Conservation (phyloP, 2,113 vertebrate genomes). For the Andinoacara biseriatus region DNA sequence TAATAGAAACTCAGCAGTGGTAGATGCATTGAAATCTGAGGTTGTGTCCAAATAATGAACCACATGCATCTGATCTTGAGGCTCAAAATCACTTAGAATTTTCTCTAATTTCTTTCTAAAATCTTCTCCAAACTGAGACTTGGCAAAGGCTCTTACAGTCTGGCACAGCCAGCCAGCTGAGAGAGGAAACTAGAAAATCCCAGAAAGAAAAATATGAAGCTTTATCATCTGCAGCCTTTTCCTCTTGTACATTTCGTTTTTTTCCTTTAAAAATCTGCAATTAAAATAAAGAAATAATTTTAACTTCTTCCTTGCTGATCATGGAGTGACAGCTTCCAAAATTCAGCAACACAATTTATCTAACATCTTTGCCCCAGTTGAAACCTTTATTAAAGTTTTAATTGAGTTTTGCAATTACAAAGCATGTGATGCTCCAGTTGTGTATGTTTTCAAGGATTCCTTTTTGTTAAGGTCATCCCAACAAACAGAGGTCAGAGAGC, state of each 20-base stretch:
- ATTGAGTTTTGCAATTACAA: background rate
- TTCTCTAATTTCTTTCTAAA: background rate
- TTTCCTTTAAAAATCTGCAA: background rate
- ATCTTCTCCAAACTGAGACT: background rate
- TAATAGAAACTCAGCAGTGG: slow-evolving; percentile 36
- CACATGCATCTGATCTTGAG: background rate
- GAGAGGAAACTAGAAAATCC: background rate
- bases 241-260: background rate
- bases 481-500: background rate
- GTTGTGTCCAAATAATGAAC: background rate
- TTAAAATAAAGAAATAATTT: background rate
- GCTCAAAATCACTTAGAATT: background rate
- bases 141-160: background rate
- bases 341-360: too few species aligned
- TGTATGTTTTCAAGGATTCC: background rate
- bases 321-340: background rate
- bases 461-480: background rate
- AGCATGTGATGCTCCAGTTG: too few species aligned
- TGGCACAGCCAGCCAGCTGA: background rate
- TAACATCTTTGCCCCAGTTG: too few species aligned
- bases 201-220: background rate
- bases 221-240: background rate
- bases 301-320: background rate
- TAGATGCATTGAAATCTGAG: background rate
- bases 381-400: too few species aligned